Conservation (phyloP, 1,140 invertebrate species). For the Metaphire vulgaris region DNA sequence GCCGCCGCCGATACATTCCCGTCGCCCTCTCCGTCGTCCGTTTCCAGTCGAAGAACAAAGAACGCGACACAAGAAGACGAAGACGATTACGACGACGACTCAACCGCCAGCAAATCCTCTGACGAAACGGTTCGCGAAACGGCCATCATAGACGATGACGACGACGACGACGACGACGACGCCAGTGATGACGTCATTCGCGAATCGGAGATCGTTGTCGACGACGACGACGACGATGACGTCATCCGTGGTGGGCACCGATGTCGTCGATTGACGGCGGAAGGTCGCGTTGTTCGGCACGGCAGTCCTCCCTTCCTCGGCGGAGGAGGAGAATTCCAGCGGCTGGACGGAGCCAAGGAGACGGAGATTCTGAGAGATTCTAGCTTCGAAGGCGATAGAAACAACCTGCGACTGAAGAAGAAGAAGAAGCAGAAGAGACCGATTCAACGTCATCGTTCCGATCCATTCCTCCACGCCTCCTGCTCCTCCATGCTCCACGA, state of each 20-base stretch:
- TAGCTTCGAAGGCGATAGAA: not conserved
- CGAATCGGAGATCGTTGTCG: not conserved
- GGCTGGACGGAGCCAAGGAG: not conserved
- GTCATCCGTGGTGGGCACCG: no score
- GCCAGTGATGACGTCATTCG: not conserved
- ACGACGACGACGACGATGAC: conserved; percentile 20
- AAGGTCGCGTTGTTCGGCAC: no score
- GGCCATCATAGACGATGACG: not conserved
- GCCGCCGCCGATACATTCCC: not conserved
- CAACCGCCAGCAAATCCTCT: not conserved
- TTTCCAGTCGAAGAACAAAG: not conserved
- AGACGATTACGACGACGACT: not conserved
- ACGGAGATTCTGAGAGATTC: not conserved
- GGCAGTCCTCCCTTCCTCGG: not conserved
- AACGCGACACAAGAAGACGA: not conserved
- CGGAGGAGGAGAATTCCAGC: not conserved
- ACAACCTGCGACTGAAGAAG: conserved; percentile 21
- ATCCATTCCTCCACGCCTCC: not conserved
- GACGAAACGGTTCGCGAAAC: not conserved
- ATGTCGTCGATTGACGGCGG: not conserved
- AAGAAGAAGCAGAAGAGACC: no score
- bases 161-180: not conserved
- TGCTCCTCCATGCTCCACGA: no score
- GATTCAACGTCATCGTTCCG: not conserved
- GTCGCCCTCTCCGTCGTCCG: not conserved